Conservation (phyloP, 2,888 invertebrate genomes). For the Mythimna ferrago region DNA sequence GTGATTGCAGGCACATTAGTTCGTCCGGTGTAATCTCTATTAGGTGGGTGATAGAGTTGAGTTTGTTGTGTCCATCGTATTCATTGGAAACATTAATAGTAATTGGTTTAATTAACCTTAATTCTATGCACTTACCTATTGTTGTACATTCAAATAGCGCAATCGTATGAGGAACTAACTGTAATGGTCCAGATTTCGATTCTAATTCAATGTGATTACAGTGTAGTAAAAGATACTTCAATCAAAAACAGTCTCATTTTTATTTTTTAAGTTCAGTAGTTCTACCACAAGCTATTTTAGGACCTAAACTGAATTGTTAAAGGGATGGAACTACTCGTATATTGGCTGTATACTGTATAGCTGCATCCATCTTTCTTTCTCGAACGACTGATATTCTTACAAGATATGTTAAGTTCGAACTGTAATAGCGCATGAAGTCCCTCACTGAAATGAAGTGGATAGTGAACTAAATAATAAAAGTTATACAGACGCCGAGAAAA, state of each 20-base stretch:
- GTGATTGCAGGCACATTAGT: slow-evolving; percentile 64
- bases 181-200: slow-evolving; percentile 68
- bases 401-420: not conserved
- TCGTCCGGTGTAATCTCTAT: slow-evolving; percentile 64
- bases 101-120: slow-evolving; percentile 86
- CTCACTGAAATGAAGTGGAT: slow-evolving; percentile 40
- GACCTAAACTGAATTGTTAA: too few relatives aligned
- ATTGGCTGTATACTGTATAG: too few relatives aligned
- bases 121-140: slow-evolving; percentile 81
- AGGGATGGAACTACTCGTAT: too few relatives aligned
- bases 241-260: slow-evolving; percentile 28
- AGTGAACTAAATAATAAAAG: slow-evolving; percentile 49
- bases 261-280: not conserved
- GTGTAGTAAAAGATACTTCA: not conserved
- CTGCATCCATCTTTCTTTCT: too few relatives aligned
- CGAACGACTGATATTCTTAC: too few relatives aligned
- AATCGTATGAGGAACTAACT: slow-evolving; percentile 66
- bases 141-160: slow-evolving; percentile 72
- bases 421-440: slow-evolving; percentile 23
- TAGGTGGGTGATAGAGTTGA: slow-evolving; percentile 66
- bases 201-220: slow-evolving; percentile 43
- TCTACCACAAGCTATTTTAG: too few relatives aligned
- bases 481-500: slow-evolving; percentile 34
- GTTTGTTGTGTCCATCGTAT: slow-evolving; percentile 64
- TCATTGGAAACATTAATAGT: slow-evolving; percentile 75